These are phyloP conservation scores for Rhaphigaster nebulosa DNA, from an alignment of 2,888 invertebrate genomes.

Conservation along the genomic window DNA sequence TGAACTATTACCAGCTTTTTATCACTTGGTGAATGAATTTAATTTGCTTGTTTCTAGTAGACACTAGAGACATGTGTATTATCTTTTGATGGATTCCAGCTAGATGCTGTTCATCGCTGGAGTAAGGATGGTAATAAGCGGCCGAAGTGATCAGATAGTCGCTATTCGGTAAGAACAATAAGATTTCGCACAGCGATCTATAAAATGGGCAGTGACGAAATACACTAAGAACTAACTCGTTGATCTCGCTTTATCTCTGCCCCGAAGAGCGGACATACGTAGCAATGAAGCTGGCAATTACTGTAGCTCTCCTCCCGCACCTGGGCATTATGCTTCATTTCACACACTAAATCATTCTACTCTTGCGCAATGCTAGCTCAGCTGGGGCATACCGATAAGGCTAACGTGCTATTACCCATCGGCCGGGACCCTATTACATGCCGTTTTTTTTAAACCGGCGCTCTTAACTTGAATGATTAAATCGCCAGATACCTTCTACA, in stretches of 20 bases:
- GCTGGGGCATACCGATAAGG: constrained; percentile 41
- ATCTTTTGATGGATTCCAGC: too few relatives aligned
- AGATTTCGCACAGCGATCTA: neutral
- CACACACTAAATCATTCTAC: constrained; percentile 49
- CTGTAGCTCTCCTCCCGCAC: neutral
- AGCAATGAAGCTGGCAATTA: constrained; percentile 6
- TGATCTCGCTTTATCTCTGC: neutral
- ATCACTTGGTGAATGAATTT: too few relatives aligned
- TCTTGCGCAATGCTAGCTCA: constrained; percentile 39
- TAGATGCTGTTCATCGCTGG: neutral
- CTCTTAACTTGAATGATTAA: constrained; percentile 31
- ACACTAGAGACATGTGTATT: too few relatives aligned
- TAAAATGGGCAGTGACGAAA: neutral
- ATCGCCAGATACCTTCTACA: constrained; percentile 26
- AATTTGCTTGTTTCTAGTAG: too few relatives aligned
- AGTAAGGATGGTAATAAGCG: neutral
- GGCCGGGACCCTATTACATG: constrained; percentile 13
- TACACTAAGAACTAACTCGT: neutral
- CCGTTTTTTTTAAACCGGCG: constrained; percentile 24
- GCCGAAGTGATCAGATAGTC: neutral
- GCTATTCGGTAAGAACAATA: constrained; percentile 14
- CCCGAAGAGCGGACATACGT: neutral
- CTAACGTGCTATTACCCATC: constrained; percentile 43
- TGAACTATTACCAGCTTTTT: too few relatives aligned
- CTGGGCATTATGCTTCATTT: constrained; percentile 55